Evolutionary conservation across 53 echinoderm and acorn worm genomes (phyloP).

Genomic region (Arbacia lixula): DNA sequence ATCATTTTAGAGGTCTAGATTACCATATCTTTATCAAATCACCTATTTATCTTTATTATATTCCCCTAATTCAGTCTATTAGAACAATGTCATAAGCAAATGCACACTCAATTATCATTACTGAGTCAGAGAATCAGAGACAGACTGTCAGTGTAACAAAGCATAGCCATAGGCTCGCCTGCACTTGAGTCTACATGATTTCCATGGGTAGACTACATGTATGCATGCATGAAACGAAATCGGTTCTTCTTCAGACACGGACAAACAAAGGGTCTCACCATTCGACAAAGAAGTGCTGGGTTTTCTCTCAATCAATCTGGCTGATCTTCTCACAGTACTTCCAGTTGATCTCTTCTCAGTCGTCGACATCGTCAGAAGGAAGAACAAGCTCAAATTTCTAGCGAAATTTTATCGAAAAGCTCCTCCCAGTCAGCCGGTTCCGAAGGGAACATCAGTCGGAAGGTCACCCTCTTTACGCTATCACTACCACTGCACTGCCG

Average conservation of each 20-base stretch:
- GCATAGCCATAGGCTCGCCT: no score
- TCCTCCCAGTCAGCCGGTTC: conserved; percentile 43
- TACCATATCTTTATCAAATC: no score
- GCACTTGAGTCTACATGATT: no score
- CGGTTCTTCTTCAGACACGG: neutral
- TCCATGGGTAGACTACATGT: neutral
- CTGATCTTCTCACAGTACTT: conserved; percentile 90
- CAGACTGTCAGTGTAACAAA: no score
- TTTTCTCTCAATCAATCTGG: conserved; percentile 93
- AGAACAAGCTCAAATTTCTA: conserved; percentile 29
- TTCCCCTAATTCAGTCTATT: no score
- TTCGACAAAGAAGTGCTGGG: conserved; percentile 97
- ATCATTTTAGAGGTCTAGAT: no score
- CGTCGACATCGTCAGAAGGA: conserved; percentile 60
- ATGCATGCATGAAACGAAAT: no score
- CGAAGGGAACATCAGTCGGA: conserved; percentile 52
- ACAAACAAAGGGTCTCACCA: conserved; percentile 84
- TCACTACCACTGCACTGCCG: no score
- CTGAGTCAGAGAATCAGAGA: no score
- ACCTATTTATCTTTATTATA: no score
- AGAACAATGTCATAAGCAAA: no score
- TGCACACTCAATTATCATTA: no score
- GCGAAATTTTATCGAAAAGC: conserved; percentile 59
- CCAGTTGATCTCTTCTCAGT: conserved; percentile 72
- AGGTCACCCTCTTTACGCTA: conserved; percentile 54